These are phyloP conservation scores for Caenorhabditis elegans DNA, from an alignment of 1,140 invertebrate species.

Conservation along the genomic window DNA sequence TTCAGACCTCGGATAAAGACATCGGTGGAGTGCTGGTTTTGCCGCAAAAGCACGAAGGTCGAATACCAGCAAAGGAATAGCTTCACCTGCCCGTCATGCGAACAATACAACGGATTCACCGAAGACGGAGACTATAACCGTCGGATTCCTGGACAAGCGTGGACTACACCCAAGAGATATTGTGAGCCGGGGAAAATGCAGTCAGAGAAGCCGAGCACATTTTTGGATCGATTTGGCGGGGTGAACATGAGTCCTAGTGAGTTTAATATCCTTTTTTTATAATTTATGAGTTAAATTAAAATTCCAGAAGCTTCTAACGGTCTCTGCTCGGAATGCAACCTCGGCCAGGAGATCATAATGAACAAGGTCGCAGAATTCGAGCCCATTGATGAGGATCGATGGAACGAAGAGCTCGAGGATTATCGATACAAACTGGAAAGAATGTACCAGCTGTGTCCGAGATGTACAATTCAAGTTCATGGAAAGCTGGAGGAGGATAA, in stretches of 20 bases:
- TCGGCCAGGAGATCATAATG: conserved; percentile 8
- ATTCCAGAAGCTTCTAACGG: not conserved
- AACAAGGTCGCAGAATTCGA: conserved; percentile 24
- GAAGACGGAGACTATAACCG: conserved; percentile 41
- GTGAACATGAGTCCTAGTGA: not conserved
- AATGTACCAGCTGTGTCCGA: conserved; percentile 27
- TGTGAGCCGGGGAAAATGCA: not conserved
- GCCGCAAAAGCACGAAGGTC: conserved; percentile 39
- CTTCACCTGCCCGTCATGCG: conserved; percentile 40
- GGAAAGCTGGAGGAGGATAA: conserved; percentile 27
- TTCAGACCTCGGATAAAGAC: conserved; percentile 27
- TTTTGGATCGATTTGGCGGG: not conserved
- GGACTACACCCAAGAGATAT: not conserved
- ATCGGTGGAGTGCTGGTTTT: conserved; percentile 51
- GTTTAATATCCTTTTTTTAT: not conserved
- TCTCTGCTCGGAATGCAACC: conserved; percentile 12
- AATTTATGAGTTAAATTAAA: too few species aligned
- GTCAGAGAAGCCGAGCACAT: not conserved
- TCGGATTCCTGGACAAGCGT: not conserved
- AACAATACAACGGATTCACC: conserved; percentile 52
- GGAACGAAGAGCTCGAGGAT: conserved; percentile 22
- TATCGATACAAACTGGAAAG: conserved; percentile 25
- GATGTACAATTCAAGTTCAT: conserved; percentile 19
- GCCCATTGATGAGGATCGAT: conserved; percentile 15
- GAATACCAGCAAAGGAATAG: conserved; percentile 2